phyloP scores from a whole-genome alignment of 2,113 vertebrate genomes.

The Pachycephala philippinensis region DNA sequence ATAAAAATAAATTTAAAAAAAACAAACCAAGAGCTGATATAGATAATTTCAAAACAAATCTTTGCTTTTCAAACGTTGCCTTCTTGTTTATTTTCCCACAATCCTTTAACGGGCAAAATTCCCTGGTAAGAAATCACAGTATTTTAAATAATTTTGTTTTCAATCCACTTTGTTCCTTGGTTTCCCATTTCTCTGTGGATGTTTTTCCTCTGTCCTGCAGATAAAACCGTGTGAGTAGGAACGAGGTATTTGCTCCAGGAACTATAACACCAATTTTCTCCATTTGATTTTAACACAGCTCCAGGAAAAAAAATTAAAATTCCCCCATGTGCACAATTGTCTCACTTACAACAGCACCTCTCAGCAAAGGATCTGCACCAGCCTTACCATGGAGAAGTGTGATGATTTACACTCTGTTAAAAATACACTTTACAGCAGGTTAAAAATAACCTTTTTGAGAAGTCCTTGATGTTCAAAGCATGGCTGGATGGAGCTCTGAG shows the following conservation, averaged over 20 bases:
- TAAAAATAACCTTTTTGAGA: not conserved
- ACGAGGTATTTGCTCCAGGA: not conserved
- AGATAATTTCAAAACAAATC: conserved; percentile 10
- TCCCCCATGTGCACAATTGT: not conserved
- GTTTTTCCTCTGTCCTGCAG: not conserved
- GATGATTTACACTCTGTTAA: not conserved
- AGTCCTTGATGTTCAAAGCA: not conserved
- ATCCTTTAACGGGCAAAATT: not conserved
- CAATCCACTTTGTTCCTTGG: not conserved
- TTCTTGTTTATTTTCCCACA: conserved; percentile 18
- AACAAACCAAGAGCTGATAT: not conserved
- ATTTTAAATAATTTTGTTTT: conserved; percentile 21
- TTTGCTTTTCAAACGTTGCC: not conserved
- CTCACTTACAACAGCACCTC: not conserved
- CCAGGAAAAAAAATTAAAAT: not conserved
- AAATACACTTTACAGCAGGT: not conserved
- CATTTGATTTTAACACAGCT: not conserved
- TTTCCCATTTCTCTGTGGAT: not conserved
- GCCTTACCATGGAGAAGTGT: not conserved
- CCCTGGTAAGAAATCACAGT: not conserved
- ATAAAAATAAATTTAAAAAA: not conserved
- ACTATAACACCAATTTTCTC: not conserved
- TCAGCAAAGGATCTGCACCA: not conserved
- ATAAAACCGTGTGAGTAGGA: not conserved
- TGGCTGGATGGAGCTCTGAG: not conserved